phyloP scores from a whole-genome alignment of 2,113 vertebrate species.

The Aptenodytes patagonicus region DNA sequence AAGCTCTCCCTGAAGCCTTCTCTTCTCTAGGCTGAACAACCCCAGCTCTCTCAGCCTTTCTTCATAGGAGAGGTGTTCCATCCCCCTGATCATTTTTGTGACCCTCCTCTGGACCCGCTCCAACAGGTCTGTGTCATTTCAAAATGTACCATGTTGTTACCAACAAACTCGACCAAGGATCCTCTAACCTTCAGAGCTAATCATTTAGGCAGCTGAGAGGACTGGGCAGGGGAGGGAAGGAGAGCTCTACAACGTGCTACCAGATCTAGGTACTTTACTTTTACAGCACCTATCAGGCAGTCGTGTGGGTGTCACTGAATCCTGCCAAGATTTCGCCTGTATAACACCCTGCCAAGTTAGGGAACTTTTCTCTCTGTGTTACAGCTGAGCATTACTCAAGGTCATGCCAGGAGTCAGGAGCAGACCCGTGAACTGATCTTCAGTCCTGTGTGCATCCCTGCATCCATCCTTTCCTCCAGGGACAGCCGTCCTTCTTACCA shows the following conservation, averaged over 20 bases:
- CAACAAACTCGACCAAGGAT: neutral
- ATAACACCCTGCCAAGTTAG: neutral
- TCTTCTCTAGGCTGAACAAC: too few species aligned
- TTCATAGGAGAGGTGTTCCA: too few species aligned
- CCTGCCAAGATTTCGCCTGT: neutral
- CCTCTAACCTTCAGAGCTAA: neutral
- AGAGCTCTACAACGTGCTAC: neutral
- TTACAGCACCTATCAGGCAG: neutral
- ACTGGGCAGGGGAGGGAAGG: neutral
- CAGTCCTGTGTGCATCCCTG: neutral
- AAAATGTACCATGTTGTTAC: neutral
- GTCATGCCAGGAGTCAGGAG: neutral
- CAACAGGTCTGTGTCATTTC: neutral
- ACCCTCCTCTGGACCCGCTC: too few species aligned
- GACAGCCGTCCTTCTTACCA: neutral
- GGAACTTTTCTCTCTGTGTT: neutral
- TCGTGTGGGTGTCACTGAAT: neutral
- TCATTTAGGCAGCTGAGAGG: neutral
- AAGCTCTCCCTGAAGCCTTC: too few species aligned
- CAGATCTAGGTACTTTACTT: neutral
- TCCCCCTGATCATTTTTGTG: too few species aligned
- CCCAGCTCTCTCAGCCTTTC: too few species aligned
- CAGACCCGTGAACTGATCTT: neutral
- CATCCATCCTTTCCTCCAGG: neutral
- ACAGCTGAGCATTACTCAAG: neutral